These are phyloP conservation scores for Thelaira solivaga DNA, from an alignment of 2,888 invertebrate genomes.

Conservation along the genomic window DNA sequence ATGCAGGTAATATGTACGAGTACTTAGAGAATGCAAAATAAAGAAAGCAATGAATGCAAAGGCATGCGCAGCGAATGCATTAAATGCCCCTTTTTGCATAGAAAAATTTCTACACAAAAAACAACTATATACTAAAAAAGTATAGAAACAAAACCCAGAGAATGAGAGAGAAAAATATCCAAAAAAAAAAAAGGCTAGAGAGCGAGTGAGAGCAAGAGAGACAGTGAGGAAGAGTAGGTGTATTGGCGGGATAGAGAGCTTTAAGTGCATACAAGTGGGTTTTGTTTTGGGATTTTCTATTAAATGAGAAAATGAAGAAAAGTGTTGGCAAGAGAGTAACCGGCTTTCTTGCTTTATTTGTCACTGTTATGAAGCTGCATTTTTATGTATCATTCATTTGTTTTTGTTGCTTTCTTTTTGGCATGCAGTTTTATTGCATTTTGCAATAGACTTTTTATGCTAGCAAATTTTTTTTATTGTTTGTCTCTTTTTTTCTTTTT, in stretches of 20 bases:
- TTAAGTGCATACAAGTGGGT: conserved; percentile 53
- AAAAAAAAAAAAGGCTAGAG: conserved; percentile 21
- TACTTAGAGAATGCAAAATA: conserved; percentile 51
- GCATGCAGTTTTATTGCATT: conserved; percentile 67
- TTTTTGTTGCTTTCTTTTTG: conserved; percentile 30
- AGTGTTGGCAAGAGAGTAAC: conserved; percentile 18
- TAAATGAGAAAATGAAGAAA: neutral
- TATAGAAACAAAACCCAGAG: neutral
- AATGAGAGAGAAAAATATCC: neutral
- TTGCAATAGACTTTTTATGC: conserved; percentile 66
- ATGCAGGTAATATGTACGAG: neutral
- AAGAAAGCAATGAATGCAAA: conserved; percentile 8
- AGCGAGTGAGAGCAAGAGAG: neutral
- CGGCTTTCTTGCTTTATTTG: conserved; percentile 47
- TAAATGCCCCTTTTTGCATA: conserved; percentile 54
- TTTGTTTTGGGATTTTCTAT: neutral
- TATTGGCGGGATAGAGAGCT: too few relatives aligned
- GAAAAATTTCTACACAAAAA: neutral
- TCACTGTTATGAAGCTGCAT: conserved; percentile 7
- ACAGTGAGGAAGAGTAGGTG: too few relatives aligned
- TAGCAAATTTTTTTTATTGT: conserved; percentile 61
- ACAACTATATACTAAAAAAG: neutral
- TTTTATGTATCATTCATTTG: too few relatives aligned
- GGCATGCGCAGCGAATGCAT: conserved; percentile 38
- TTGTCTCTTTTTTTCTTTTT: conserved; percentile 71